A percentile compares a stretch with the other conserved stretches of the same genome.
phyloP scores from a whole-genome alignment of 2,888 invertebrate genomes.

The Bombyx huttoni region DNA sequence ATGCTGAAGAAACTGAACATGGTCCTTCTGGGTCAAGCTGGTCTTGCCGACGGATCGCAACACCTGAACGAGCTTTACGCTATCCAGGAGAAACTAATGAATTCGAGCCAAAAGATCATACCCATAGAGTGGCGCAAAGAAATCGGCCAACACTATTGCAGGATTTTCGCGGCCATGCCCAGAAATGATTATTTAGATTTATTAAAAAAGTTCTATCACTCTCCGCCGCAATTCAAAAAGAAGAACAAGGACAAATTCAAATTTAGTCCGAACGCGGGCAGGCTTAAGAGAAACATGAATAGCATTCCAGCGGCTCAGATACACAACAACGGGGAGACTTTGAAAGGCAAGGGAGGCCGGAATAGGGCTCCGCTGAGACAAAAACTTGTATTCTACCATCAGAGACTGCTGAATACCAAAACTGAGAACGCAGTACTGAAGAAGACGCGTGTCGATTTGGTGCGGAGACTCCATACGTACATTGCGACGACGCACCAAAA shows the following conservation, averaged over 20 bases:
- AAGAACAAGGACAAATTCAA: conserved; percentile 24
- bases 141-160: conserved; percentile 62
- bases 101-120: conserved; percentile 34
- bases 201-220: conserved; percentile 33
- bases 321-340: conserved; percentile 4
- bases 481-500: conserved; percentile 26
- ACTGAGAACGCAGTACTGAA: conserved; percentile 23
- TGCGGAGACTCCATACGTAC: conserved; percentile 27
- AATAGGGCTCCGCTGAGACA: conserved; percentile 13
- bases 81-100: conserved; percentile 38
- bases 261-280: conserved; percentile 18
- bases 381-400: conserved; percentile 28
- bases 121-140: conserved; percentile 48
- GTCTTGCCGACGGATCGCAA: conserved; percentile 60
- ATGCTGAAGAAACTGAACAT: conserved; percentile 67
- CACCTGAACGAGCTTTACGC: conserved; percentile 54
- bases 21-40: conserved; percentile 73
- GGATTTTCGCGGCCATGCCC: conserved; percentile 60
- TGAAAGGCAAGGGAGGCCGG: not conserved
- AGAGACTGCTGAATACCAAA: conserved; percentile 21
- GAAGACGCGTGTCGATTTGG: conserved; percentile 25
- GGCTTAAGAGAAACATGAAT: conserved; percentile 17
- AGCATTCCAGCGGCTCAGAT: conserved; percentile 19
- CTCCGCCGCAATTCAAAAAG: conserved; percentile 13
- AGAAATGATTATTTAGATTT: conserved; percentile 50